Evolutionary conservation across 2,888 invertebrate genomes (phyloP), one percentile per base, ranked within the genome.

Genomic region (Globia sparganii): DNA sequence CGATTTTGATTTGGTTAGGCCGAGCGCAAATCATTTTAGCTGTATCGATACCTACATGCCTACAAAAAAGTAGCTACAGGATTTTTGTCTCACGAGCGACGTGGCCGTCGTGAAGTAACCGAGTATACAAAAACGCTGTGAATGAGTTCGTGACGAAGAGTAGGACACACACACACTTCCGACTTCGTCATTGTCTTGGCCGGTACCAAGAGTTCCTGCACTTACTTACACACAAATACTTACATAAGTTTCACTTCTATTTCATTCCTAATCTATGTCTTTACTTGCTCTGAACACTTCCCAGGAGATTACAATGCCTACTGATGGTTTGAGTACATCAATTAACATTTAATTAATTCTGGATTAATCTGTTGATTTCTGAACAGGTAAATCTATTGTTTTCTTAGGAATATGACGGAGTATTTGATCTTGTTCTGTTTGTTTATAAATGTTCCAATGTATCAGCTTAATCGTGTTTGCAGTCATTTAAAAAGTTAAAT

Each of bases 341-440:
- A 84, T 86, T 86, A 86, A 81, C 78, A 73, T 82, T 76, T 78
- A 80, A 87, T 86, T 85, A 86, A 77, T 79, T 67, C 73, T 18
- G 73, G 79, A 86, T 84, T 80, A 86, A 58, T 37, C 65, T 78
- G 72, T 75, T 85, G 71, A 77, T 81, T 68, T 72, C 71, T 69
- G 43, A 46, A 72, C 72, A 70, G 34, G 56, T 58, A 64, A 0
- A 9, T 69, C 46, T 69, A 69, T 69, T 66, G 31, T 69, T 80
- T 70, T 66, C 15, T 65, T 70, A 31, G n/a, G 53, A 11, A 58
- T 79, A 37, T 68, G 64, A 18, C n/a, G 18, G 28, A 34, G 64
- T 64, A 49, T 79, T 79, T 68, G 58, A 66, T 61, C 78, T 62
- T 21, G 43, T 5, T 34, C 4, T 75, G 5, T 68, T 62, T 68